Base-by-base conservation (phyloP, 1,140 invertebrate species). In the Drosophila sp. region DNA sequence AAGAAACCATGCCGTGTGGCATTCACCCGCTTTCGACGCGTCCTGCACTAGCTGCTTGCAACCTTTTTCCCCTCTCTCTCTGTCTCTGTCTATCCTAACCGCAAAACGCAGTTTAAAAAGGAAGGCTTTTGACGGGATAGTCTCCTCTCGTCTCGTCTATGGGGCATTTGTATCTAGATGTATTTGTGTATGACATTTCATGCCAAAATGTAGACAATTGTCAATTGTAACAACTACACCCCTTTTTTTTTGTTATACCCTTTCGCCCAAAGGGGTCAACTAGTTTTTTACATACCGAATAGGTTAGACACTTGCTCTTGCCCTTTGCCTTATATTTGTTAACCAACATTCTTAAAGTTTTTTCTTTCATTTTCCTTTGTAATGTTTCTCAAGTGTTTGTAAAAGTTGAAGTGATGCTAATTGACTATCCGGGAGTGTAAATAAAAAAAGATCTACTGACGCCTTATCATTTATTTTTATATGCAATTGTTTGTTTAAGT, bases 151-250 rank as follows among this genome's bases (percentile, higher is more conserved):
- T 11, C 17, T 38, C 33, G 0, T 38, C 5, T n/a, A 38, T 38
- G 35, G 35, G 8, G 7, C 35, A 32, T 25, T 11, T 60, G 23
- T 7, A 10, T 65, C 33, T 44, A 17, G 23, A 33, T 23, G 27
- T 60, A 29, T 56, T n/a, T 75, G 44, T 66, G 73, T 84, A 76
- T 80, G 75, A 82, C 80, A 89, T 83, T 83, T 86, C 72, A 89
- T 87, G 83, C 83, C 83, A 87, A 87, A 87, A 87, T 89, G 84
- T 71, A 70, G 72, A 87, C 72, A 89, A 85, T 85, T 86, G 82
- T 85, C 82, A 85, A 85, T 84, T 84, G 81, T 84, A 83, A 83
- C 80, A 76, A 55, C 69, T 70, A 83, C 83, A 86, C 83, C 84
- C 83, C 84, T 79, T 87, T 86, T 78, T 78, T 79, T 58, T 69